Evolutionary conservation across 2,888 invertebrate species (phyloP).

Genomic region (Rhogogaster chlorosoma): DNA sequence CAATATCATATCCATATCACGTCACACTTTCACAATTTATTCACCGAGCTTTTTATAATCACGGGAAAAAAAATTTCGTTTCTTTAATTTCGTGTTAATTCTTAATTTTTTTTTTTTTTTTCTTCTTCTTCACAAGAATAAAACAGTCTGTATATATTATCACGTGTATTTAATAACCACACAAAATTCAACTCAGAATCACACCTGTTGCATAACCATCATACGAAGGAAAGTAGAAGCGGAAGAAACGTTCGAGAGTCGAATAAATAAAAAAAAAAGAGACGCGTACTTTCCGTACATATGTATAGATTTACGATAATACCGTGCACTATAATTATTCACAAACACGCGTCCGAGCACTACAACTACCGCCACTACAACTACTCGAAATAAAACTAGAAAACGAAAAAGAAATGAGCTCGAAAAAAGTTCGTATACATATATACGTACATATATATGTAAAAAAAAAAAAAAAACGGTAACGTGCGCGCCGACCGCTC

Average conservation of each 20-base stretch:
- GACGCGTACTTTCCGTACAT: background rate
- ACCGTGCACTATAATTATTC: too few relatives aligned
- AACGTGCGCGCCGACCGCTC: conserved; percentile 60
- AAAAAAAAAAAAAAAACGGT: conserved; percentile 55
- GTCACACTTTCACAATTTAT: too few relatives aligned
- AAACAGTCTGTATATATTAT: too few relatives aligned
- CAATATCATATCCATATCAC: too few relatives aligned
- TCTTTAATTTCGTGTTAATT: too few relatives aligned
- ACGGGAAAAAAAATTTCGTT: too few relatives aligned
- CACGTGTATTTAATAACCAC: background rate
- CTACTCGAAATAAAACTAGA: background rate
- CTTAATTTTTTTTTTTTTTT: too few relatives aligned
- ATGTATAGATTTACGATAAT: background rate
- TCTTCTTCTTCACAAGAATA: background rate
- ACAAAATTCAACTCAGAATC: background rate
- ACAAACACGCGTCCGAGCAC: background rate
- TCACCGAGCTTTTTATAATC: too few relatives aligned
- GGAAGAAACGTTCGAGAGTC: too few relatives aligned
- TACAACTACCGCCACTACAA: background rate
- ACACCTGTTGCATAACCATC: background rate
- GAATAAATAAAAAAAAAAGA: background rate
- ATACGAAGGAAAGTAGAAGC: background rate
- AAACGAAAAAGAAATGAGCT: background rate
- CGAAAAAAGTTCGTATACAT: background rate
- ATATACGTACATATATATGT: too few relatives aligned